phyloP scores from a whole-genome alignment of 2,113 vertebrate genomes.

The Elanoides forficatus region DNA sequence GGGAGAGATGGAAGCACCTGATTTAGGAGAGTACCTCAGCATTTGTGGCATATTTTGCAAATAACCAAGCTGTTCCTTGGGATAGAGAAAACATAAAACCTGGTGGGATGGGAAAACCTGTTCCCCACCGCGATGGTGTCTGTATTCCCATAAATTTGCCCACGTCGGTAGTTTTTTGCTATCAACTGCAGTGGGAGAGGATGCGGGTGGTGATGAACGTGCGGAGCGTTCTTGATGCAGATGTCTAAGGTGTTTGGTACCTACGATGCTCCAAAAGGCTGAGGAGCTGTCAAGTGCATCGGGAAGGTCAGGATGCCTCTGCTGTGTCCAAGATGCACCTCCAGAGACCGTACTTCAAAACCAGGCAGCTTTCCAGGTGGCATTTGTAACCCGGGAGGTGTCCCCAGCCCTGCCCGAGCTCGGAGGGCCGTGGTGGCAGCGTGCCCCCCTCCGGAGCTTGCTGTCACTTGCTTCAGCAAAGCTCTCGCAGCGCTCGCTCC shows the following conservation, averaged over 20 bases:
- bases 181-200: neutral
- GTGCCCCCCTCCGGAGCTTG: neutral
- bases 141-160: neutral
- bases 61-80: neutral
- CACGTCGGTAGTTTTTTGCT: neutral
- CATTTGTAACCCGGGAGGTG: neutral
- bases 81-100: neutral
- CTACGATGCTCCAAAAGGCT: neutral
- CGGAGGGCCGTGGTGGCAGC: neutral
- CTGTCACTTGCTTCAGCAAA: neutral
- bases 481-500: neutral
- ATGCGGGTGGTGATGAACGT: neutral
- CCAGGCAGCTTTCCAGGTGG: neutral
- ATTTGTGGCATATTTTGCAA: neutral
- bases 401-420: neutral
- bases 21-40: neutral
- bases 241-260: neutral
- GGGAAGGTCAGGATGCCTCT: neutral
- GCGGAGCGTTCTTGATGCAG: neutral
- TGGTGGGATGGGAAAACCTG: neutral
- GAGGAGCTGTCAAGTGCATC: neutral
- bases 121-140: rapidly evolving
- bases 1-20: neutral
- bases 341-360: neutral
- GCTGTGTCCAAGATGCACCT: neutral